Conservation (phyloP, 2,888 invertebrate species). For the Aspidiotus destructor region DNA sequence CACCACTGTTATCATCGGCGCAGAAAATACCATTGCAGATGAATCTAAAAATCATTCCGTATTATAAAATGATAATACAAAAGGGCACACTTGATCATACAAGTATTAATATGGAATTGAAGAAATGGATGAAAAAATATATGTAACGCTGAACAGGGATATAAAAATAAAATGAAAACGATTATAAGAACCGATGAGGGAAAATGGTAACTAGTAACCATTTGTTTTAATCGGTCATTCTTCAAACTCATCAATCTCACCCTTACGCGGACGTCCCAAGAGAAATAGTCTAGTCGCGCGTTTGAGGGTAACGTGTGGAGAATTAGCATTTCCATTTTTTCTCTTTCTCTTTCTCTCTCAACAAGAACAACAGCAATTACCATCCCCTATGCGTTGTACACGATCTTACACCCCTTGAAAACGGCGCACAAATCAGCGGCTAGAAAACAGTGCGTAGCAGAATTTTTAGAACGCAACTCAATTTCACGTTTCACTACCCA, state of each 20-base stretch:
- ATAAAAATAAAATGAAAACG: slow-evolving; percentile 18
- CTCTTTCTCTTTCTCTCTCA: slow-evolving; percentile 10
- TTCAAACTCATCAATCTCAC: slow-evolving; percentile 33
- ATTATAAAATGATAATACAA: too few species aligned
- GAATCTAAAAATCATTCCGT: too few species aligned
- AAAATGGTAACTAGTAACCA: slow-evolving; percentile 30
- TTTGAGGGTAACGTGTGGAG: slow-evolving; percentile 33
- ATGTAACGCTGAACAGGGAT: background rate
- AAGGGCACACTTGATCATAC: too few species aligned
- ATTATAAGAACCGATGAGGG: slow-evolving; percentile 1
- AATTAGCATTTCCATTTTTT: slow-evolving; percentile 32
- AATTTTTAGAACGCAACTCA: slow-evolving; percentile 37
- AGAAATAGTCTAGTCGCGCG: slow-evolving; percentile 29
- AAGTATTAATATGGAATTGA: background rate
- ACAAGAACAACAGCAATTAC: slow-evolving; percentile 31
- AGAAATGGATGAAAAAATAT: background rate
- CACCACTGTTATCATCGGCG: too few species aligned
- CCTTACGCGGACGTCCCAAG: slow-evolving; percentile 27
- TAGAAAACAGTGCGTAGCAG: background rate
- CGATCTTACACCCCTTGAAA: slow-evolving; percentile 26
- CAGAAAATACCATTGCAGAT: too few species aligned
- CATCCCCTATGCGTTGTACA: slow-evolving; percentile 15
- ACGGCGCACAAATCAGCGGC: slow-evolving; percentile 1
- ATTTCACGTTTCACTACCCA: slow-evolving; percentile 38
- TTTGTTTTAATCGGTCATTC: slow-evolving; percentile 33